Conservation (phyloP, 2,113 vertebrate genomes). For the Hystrix cristata region DNA sequence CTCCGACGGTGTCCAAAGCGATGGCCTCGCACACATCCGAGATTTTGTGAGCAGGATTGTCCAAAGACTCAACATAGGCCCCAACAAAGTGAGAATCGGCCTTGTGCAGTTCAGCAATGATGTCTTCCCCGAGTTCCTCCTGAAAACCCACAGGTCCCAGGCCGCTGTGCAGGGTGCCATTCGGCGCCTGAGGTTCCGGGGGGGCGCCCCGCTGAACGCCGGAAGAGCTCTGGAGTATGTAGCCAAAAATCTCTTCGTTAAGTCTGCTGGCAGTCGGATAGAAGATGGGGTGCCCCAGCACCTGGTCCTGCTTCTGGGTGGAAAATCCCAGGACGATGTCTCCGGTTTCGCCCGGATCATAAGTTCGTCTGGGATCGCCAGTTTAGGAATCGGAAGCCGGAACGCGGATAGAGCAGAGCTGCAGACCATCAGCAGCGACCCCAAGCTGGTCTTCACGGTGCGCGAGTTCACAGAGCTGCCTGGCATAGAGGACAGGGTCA, state of each 20-base stretch:
- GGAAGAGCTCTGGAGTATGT: conserved; percentile 94
- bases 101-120: conserved; percentile 94
- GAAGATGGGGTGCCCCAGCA: conserved; percentile 94
- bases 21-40: conserved; percentile 93
- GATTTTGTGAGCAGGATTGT: conserved; percentile 94
- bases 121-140: conserved; percentile 92
- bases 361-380: conserved; percentile 87
- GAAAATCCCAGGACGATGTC: conserved; percentile 92
- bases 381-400: conserved; percentile 91
- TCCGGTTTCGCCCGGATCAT: conserved; percentile 88
- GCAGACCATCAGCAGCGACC: conserved; percentile 88
- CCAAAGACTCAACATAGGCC: conserved; percentile 91
- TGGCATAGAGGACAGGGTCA: conserved; percentile 85
- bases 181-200: conserved; percentile 91
- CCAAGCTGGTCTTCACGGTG: conserved; percentile 89
- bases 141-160: conserved; percentile 92
- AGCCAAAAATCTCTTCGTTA: conserved; percentile 91
- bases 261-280: conserved; percentile 92
- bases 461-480: conserved; percentile 90
- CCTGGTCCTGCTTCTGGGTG: conserved; percentile 95
- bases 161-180: conserved; percentile 88
- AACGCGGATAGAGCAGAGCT: conserved; percentile 90
- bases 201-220: conserved; percentile 91
- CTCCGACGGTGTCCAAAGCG: conserved; percentile 87
- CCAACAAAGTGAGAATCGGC: conserved; percentile 92